A percentile compares a stretch with the other conserved stretches of the same genome.
Evolutionary conservation across 2,113 vertebrate species (phyloP).

Genomic region (Microtus oregoni): DNA sequence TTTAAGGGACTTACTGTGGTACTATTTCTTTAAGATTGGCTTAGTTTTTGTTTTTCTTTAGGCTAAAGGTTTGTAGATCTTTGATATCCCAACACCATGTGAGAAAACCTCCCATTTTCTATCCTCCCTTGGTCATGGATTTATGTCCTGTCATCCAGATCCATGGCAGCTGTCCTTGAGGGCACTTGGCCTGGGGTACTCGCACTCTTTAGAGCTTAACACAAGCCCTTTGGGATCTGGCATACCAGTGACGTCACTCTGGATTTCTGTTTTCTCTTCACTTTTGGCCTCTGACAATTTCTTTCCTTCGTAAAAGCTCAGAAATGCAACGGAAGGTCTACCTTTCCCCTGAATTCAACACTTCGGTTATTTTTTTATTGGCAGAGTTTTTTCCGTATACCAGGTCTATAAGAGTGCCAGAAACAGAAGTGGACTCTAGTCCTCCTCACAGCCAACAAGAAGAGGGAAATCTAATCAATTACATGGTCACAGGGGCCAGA

Average conservation of each 20-base stretch:
- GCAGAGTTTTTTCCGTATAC: constrained; percentile 21
- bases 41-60: constrained; percentile 45
- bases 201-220: background rate
- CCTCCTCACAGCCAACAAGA: constrained; percentile 9
- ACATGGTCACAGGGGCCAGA: constrained; percentile 19
- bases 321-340: constrained; percentile 25
- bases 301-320: background rate
- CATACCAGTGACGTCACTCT: background rate
- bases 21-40: background rate
- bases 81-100: background rate
- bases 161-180: background rate
- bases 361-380: constrained; percentile 48
- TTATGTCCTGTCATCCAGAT: background rate
- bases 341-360: constrained; percentile 50
- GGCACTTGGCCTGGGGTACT: background rate
- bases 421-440: constrained; percentile 22
- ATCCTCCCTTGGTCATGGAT: background rate
- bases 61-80: background rate
- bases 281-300: background rate
- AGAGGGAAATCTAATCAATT: constrained; percentile 60
- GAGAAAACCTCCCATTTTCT: background rate
- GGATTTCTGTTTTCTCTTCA: constrained; percentile 47
- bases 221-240: background rate
- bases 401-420: constrained; percentile 20
- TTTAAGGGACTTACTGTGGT: background rate